Base-by-base conservation (phyloP, 2,113 vertebrate genomes). In the Anser cygnoides region DNA sequence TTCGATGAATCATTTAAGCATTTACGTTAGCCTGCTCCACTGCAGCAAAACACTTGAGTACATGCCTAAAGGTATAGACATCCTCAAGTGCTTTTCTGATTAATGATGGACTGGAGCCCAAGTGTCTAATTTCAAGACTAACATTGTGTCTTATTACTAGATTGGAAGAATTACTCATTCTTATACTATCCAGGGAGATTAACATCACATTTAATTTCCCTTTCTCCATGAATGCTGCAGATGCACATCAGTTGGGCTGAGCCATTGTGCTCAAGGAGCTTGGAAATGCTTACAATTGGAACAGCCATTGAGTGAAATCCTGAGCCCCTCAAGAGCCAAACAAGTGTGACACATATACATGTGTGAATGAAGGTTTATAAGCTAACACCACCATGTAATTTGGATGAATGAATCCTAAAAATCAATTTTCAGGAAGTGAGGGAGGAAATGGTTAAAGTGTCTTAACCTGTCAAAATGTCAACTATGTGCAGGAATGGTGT, bases 41-140 rank as follows among this genome's bases (percentile, higher is more conserved):
- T 93, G 92, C 95, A 92, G 71, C 75, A 88, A 86, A 93, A 92
- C 79, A 86, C 68, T 95, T 94, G 55, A 88, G 57, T 55, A 75
- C 46, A 75, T 61, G 82, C 94, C 94, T 97, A 74, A 95, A 94
- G 90, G 67, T 86, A 95, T 2, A 95, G 87, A 74, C 75, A 92
- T 35, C 88, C 90, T 94, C 83, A 88, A 93, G 85, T 90, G 85
- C 76, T 87, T 94, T 77, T 76, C 85, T 96, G 92, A 96, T 74
- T 93, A 92, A 90, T 83, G 90, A 91, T 61, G 79, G 75, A 90
- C 88, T 28, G 29, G 46, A 93, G 79, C 87, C 85, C 88, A 50
- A 96, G 87, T 88, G 79, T 97, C 90, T 95, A 90, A 96, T 97
- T 94, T 95, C 78, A 74, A 91, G 82, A 82, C 63, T 87, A 90